Percentiles rank a stretch among this genome's conserved stretches.
Conservation (phyloP, 1,140 invertebrate species). For the Caenorhabditis brenneri region DNA sequence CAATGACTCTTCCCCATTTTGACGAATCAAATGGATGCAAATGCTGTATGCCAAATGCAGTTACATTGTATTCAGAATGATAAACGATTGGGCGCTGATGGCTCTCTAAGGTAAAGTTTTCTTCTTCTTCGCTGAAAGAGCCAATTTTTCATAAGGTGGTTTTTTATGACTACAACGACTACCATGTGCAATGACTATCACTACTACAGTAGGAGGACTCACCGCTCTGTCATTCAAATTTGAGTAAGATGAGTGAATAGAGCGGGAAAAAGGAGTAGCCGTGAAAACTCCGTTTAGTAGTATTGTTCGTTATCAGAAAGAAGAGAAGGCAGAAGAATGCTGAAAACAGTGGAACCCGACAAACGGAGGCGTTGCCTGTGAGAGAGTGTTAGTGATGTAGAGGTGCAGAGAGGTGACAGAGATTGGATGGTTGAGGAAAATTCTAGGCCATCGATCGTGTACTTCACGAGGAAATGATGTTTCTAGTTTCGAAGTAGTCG, state of each 20-base stretch:
- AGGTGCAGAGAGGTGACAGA: too few species aligned
- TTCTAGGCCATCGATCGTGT: neutral
- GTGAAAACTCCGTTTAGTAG: neutral
- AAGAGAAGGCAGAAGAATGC: neutral
- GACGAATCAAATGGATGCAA: slow-evolving; percentile 86
- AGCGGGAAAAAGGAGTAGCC: neutral
- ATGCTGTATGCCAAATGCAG: slow-evolving; percentile 81
- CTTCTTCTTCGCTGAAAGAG: neutral
- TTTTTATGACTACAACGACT: neutral
- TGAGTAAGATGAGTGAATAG: neutral
- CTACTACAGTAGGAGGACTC: neutral
- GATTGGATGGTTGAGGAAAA: too few species aligned
- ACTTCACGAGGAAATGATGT: neutral
- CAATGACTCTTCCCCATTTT: slow-evolving; percentile 81
- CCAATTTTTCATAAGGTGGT: neutral
- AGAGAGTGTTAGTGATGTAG: neutral
- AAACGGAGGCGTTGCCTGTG: neutral
- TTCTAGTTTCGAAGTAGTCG: neutral
- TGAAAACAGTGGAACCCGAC: neutral
- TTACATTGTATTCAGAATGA: slow-evolving; percentile 81
- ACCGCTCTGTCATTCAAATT: slow-evolving; percentile 21
- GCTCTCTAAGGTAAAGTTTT: neutral
- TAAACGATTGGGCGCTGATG: slow-evolving; percentile 79
- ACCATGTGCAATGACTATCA: neutral
- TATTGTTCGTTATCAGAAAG: neutral